Conservation (phyloP, 2,797 vertebrate genomes). For the Xenops minutus region DNA sequence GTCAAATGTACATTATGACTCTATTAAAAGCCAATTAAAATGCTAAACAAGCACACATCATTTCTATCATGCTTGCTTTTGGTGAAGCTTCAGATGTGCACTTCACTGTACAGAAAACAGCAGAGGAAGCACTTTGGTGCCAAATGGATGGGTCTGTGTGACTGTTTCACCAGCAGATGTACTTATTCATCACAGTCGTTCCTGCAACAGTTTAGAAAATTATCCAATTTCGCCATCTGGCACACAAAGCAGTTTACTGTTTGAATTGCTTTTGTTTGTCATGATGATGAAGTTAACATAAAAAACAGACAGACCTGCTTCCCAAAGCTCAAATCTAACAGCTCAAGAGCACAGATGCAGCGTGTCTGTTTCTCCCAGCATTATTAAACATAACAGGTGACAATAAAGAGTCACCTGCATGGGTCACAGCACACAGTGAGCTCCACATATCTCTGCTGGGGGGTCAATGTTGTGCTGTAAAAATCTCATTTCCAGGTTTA, state of each 20-base stretch:
- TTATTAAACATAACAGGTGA: background rate
- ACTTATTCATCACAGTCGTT: constrained; percentile 55
- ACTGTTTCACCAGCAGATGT: constrained; percentile 55
- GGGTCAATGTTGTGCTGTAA: background rate
- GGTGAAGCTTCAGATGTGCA: constrained; percentile 33
- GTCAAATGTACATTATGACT: constrained; percentile 9
- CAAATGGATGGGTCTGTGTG: constrained; percentile 32
- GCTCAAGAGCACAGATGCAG: background rate
- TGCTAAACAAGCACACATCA: constrained; percentile 14
- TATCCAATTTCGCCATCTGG: constrained; percentile 60
- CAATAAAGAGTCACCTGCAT: background rate
- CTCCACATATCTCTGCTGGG: background rate
- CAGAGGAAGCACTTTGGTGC: constrained; percentile 29
- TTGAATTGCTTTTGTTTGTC: constrained; percentile 54
- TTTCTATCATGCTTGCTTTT: constrained; percentile 1
- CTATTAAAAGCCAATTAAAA: constrained; percentile 54
- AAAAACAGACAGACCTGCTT: constrained; percentile 6
- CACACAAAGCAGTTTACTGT: constrained; percentile 43
- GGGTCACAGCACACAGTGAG: background rate
- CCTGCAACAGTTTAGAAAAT: constrained; percentile 59
- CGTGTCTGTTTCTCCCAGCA: background rate
- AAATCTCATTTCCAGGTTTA: background rate
- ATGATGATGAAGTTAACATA: constrained; percentile 1
- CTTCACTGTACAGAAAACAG: constrained; percentile 30
- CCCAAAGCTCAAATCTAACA: background rate